A percentile compares a stretch with the other conserved stretches of the same genome.
These are phyloP conservation scores for Drosophila nikananu DNA, from an alignment of 1,140 invertebrate genomes.

Conservation along the genomic window DNA sequence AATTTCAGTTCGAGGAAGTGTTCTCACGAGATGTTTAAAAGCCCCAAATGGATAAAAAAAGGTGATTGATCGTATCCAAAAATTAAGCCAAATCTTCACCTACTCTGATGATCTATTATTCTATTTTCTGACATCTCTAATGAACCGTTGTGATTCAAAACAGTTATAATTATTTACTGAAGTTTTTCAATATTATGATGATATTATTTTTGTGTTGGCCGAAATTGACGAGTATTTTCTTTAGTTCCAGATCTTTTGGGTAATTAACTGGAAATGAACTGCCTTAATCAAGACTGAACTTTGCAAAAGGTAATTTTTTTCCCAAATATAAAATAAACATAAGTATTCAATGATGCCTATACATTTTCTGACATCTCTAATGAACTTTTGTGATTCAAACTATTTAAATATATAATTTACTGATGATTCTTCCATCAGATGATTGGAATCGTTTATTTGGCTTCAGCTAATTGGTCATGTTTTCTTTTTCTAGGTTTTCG, in stretches of 20 bases:
- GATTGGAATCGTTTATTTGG: neutral
- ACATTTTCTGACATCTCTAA: conserved; percentile 79
- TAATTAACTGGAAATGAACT: neutral
- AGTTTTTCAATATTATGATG: neutral
- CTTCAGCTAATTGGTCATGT: neutral
- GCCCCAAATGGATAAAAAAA: neutral
- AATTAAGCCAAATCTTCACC: neutral
- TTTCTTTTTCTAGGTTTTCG: neutral
- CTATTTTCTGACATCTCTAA: conserved; percentile 81
- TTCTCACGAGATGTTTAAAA: no score
- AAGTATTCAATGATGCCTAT: conserved; percentile 60
- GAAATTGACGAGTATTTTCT: neutral
- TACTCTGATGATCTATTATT: conserved; percentile 72
- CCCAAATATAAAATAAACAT: neutral
- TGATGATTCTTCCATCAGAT: conserved; percentile 25
- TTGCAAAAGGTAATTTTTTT: conserved; percentile 10
- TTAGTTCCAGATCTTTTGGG: conserved; percentile 29
- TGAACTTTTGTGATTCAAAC: conserved; percentile 73
- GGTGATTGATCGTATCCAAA: conserved; percentile 7
- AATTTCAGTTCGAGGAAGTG: neutral
- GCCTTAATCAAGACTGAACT: neutral
- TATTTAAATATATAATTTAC: conserved; percentile 43
- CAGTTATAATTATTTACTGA: conserved; percentile 66
- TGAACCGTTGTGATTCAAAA: conserved; percentile 78
- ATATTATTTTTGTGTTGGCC: neutral